Conservation (phyloP, 2,888 invertebrate genomes). For the Dichetophora obliterata region DNA sequence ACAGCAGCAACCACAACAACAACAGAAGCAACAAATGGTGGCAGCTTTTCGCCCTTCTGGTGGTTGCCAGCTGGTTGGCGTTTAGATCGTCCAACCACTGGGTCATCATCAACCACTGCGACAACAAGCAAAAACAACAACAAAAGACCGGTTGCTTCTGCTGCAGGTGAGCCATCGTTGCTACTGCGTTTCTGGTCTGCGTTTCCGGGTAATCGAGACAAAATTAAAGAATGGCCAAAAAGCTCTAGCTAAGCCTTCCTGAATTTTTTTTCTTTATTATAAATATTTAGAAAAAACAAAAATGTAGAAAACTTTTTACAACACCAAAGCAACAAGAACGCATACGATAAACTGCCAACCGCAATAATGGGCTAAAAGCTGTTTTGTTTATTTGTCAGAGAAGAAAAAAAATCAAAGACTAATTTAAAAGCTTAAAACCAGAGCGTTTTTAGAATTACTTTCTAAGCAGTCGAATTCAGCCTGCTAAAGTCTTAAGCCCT, state of each 20-base stretch:
- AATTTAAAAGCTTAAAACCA: too few relatives aligned
- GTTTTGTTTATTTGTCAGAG: too few relatives aligned
- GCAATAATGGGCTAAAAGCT: too few relatives aligned
- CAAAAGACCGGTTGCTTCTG: not conserved
- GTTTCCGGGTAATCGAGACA: slow-evolving; percentile 52
- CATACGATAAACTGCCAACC: not conserved
- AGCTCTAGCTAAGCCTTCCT: too few relatives aligned
- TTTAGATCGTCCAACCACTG: slow-evolving; percentile 56
- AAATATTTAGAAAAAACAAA: not conserved
- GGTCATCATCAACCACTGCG: not conserved
- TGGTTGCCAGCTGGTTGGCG: slow-evolving; percentile 68
- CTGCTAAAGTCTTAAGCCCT: too few relatives aligned
- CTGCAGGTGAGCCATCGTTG: slow-evolving; percentile 57
- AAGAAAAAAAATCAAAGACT: too few relatives aligned
- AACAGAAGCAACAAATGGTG: slow-evolving; percentile 39
- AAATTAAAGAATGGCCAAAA: slow-evolving; percentile 41
- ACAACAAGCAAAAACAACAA: slow-evolving; percentile 7
- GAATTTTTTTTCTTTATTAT: not conserved
- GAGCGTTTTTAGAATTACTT: too few relatives aligned
- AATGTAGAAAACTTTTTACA: not conserved
- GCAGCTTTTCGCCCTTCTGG: slow-evolving; percentile 61
- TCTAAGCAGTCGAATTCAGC: too few relatives aligned
- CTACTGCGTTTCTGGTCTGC: slow-evolving; percentile 64
- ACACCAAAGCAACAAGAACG: not conserved
- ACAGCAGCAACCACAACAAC: slow-evolving; percentile 38